Base-by-base conservation (phyloP, 2,797 vertebrate genomes). In the Philypnodon macrostomus region DNA sequence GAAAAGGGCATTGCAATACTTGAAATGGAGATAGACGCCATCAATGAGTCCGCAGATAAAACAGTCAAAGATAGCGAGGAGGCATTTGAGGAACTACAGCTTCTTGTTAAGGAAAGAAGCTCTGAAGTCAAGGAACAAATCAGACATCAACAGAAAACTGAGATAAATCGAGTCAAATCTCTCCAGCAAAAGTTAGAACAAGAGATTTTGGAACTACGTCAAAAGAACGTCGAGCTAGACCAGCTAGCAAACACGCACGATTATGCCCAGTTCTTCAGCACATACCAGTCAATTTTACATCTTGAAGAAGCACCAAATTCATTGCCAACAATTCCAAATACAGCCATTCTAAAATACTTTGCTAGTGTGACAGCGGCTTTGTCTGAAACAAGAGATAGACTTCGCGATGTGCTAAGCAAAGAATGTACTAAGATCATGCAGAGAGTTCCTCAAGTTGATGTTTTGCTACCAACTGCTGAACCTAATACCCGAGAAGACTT, bases 21-120 rank as follows among this genome's bases (percentile, higher is more conserved):
- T 16, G 17, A 44, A 11, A 15, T 24, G 29, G 55, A 63, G 30
- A 8, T 46, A 14, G 24, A 50, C 23, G 39, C 19, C 1, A 33
- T 69, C 16, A 47, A 10, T 30, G 12, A 31, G 35, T 63, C 55
- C 39, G 51, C 51, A 24, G 42, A 47, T 13, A 33, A 50, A 38
- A 33, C 11, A 12, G 37, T 35, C 12, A 11, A 38, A 0, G 10
- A 45, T 12, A 45, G 29, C 1, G 30, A 56, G 34, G 7, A 33
- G 17, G 21, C 56, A 0, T 52, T 56, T 0, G n/a, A 10, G 5
- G 17, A 52, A 23, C 2, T 63, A 3, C 2, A 2, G 5, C 16
- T 11, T 18, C 23, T 64, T 17, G 17, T 56, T 2, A 15, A 49
- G 33, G 40, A 45, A 32, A 57, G 16, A 15, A 27, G 18, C 9